Conservation (phyloP, 2,113 vertebrate species). For the Scalopus aquaticus region DNA sequence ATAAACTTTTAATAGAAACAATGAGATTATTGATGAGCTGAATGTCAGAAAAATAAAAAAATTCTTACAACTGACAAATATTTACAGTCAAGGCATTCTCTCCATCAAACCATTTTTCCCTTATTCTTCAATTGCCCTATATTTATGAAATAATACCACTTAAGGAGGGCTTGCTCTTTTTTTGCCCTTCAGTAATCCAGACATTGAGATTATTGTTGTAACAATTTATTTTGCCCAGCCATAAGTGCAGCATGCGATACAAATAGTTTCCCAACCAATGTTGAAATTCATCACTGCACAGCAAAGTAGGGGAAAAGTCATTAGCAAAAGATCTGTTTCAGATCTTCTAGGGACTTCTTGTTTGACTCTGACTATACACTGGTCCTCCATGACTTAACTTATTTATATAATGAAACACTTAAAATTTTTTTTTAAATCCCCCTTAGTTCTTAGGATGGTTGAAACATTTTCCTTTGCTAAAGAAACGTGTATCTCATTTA, state of each 20-base stretch:
- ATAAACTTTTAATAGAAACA: neutral
- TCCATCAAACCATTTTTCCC: neutral
- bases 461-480: neutral
- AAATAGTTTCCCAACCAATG: neutral
- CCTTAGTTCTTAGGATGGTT: neutral
- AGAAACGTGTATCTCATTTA: neutral
- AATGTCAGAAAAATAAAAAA: neutral
- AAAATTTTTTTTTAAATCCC: neutral
- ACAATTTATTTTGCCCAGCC: constrained; percentile 15
- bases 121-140: neutral
- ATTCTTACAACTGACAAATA: constrained; percentile 8
- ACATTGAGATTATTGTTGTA: constrained; percentile 37
- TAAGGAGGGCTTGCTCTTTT: neutral
- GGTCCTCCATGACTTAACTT: neutral
- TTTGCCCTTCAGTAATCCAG: constrained; percentile 31
- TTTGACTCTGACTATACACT: neutral
- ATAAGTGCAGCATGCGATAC: neutral
- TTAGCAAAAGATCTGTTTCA: neutral
- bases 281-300: neutral
- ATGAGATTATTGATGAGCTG: neutral
- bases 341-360: neutral
- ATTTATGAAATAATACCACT: constrained; percentile 18
- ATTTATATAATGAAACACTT: neutral
- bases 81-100: neutral
- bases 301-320: neutral